Percentiles rank a stretch among this genome's conserved stretches.
Conservation (phyloP, 2,888 invertebrate genomes). For the Bedellia somnulentella region DNA sequence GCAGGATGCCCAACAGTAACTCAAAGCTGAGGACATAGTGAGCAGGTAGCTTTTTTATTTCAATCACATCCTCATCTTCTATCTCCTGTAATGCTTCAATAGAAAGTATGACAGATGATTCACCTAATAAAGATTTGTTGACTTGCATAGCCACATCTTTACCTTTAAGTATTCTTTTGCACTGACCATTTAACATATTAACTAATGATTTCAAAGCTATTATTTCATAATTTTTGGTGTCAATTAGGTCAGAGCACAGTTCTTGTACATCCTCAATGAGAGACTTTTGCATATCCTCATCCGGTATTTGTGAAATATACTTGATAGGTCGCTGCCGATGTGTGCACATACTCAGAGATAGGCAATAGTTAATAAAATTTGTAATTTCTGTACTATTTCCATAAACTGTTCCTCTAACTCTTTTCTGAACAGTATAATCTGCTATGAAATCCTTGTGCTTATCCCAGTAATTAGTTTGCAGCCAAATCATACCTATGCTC, state of each 20-base stretch:
- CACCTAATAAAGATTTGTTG: conserved; percentile 26
- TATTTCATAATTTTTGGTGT: no score
- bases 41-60: conserved; percentile 18
- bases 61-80: conserved; percentile 18
- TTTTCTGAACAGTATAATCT: no score
- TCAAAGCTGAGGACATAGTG: conserved; percentile 52
- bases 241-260: conserved; percentile 25
- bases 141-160: conserved; percentile 18
- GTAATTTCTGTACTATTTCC: conserved; percentile 27
- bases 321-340: conserved; percentile 34
- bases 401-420: no score
- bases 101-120: conserved; percentile 36
- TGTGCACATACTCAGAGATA: conserved; percentile 36
- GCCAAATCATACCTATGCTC: conserved; percentile 66
- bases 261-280: conserved; percentile 33
- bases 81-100: conserved; percentile 26
- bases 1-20: conserved; percentile 50
- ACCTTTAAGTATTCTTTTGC: conserved; percentile 24
- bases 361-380: conserved; percentile 31
- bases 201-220: conserved; percentile 22
- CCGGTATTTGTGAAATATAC: conserved; percentile 33
- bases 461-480: conserved; percentile 69
- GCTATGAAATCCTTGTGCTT: conserved; percentile 49
- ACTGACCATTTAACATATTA: conserved; percentile 21
- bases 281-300: conserved; percentile 26